phyloP scores from a whole-genome alignment of 2,797 vertebrate species.

The Poeciliopsis presidionis region DNA sequence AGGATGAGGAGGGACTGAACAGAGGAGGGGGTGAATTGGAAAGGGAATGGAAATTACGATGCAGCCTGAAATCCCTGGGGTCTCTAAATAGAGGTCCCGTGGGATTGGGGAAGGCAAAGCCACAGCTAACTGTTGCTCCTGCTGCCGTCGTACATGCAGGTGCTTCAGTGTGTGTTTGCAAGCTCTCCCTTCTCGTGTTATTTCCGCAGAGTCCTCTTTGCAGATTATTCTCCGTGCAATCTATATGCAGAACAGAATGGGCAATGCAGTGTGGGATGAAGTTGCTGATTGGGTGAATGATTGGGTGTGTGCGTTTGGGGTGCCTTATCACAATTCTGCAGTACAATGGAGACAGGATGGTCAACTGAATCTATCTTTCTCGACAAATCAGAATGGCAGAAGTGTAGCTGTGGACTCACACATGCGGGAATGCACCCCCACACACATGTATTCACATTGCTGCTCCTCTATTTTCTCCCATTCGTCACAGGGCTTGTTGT shows the following conservation, averaged over 20 bases:
- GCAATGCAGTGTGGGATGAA: conserved; percentile 46
- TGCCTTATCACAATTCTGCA: conserved; percentile 67
- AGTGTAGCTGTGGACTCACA: conserved; percentile 45
- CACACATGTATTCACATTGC: conserved; percentile 34
- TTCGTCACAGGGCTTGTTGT: conserved; percentile 78
- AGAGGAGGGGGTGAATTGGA: conserved; percentile 62
- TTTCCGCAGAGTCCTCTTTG: conserved; percentile 21
- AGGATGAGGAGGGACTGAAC: conserved; percentile 53
- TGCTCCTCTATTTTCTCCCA: conserved; percentile 74
- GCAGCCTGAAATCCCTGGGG: conserved; percentile 55
- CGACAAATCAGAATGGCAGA: conserved; percentile 64
- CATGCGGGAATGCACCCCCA: conserved; percentile 10
- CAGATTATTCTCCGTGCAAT: conserved; percentile 44
- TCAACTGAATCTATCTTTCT: conserved; percentile 50
- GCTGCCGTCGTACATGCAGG: conserved; percentile 22
- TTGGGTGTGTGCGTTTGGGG: conserved; percentile 25
- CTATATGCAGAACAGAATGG: conserved; percentile 67
- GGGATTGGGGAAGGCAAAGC: conserved; percentile 34
- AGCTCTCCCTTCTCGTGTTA: conserved; percentile 8
- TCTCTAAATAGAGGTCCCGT: conserved; percentile 41
- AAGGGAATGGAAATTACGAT: conserved; percentile 60
- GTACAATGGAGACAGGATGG: conserved; percentile 52
- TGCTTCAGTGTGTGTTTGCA: conserved; percentile 22
- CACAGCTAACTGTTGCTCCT: conserved; percentile 61
- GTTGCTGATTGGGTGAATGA: conserved; percentile 65